Base-by-base conservation (phyloP, 2,113 vertebrate genomes). In the Zosterops hypoxanthus region DNA sequence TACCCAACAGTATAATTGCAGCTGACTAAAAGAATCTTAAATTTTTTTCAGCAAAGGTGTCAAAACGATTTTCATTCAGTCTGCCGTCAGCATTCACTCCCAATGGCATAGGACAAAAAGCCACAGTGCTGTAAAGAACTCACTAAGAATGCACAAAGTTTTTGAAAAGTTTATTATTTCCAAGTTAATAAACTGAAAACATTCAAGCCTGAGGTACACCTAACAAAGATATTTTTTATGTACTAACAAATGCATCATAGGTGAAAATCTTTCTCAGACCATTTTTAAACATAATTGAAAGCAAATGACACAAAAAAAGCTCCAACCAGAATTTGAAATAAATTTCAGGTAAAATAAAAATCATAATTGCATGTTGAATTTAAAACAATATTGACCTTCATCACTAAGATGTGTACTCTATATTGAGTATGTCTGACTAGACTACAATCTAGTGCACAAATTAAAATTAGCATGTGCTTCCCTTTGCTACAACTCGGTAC, bases 121-220 rank as follows among this genome's bases (percentile, higher is more conserved):
- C 1, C 90, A 73, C 64, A 63, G 33, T 23, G 12, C 56, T 92
- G 57, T 14, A 93, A 66, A 82, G 44, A 86, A 69, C 15, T 79
- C 84, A 83, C 46, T 64, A 26, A 87, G 86, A 95, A 79, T 60
- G 9, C 55, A 34, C 18, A 42, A 65, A 68, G 44, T 50, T 95
- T 95, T 90, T 65, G 2, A 60, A 87, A 97, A 73, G 65, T 91
- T 90, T n/a, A 55, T 90, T 92, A 39, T 55, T 96, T 96, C 94
- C 86, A 41, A 66, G 21, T 91, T 96, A 97, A 94, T 93, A 87
- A 95, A 83, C 4, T 94, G 55, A 95, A 97, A 95, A 78, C 18
- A 81, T 29, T 86, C 87, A 87, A 95, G 60, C 76, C 89, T 95
- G 73, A 95, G 14, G 6, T 53, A 52, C 64, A 86, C 59, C 83